A percentile compares a stretch with the other conserved stretches of the same genome.
Conservation (phyloP, 23 tunicate genomes). For the Diplosoma virens region DNA sequence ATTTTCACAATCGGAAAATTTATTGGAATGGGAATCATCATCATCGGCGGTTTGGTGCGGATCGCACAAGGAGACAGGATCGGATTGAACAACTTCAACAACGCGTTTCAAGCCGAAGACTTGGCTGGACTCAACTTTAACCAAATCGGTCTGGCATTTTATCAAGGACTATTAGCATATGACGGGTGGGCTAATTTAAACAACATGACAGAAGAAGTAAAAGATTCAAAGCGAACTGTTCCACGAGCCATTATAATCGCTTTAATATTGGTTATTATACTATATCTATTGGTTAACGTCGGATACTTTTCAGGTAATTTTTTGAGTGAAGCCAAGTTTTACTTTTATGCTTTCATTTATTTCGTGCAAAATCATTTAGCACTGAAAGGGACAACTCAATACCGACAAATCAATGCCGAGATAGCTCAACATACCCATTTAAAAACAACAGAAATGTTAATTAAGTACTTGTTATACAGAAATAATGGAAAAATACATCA, state of each 20-base stretch:
- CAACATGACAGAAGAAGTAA: constrained; percentile 67
- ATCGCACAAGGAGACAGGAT: constrained; percentile 37
- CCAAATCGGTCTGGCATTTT: constrained; percentile 65
- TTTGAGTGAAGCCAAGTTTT: no score
- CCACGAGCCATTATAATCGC: constrained; percentile 64
- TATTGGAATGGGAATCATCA: constrained; percentile 62
- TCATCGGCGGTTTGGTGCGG: constrained; percentile 55
- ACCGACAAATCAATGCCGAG: no score
- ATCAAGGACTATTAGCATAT: constrained; percentile 73
- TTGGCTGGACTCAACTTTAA: constrained; percentile 46
- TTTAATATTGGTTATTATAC: constrained; percentile 55
- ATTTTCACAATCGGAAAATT: constrained; percentile 55
- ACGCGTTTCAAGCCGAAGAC: constrained; percentile 46
- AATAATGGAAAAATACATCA: no score
- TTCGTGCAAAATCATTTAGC: no score
- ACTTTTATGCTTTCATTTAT: no score
- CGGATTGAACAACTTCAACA: constrained; percentile 41
- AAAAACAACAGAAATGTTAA: no score
- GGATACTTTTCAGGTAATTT: constrained; percentile 64
- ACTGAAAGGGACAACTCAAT: no score
- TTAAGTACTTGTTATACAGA: no score
- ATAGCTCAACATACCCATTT: no score
- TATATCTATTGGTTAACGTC: constrained; percentile 63
- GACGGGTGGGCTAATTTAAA: constrained; percentile 70
- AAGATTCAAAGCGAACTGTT: constrained; percentile 41